A percentile compares a stretch with the other conserved stretches of the same genome.
Evolutionary conservation across 92 coral and sea anemone species (phyloP).

Genomic region (Bergia sp.): DNA sequence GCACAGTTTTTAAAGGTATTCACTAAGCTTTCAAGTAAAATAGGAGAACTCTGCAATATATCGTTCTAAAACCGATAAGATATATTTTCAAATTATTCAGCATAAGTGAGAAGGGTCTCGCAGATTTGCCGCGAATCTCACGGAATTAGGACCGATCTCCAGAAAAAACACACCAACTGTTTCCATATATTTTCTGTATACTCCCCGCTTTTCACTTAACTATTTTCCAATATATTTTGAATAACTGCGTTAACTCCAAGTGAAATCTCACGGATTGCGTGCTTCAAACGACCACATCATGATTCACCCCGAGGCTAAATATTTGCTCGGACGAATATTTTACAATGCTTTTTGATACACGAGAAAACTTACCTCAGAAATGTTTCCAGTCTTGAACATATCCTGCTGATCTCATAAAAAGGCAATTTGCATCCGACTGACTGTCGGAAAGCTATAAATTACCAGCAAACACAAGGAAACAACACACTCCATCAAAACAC

Average conservation of each 20-base stretch:
- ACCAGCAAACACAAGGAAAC: too few relatives aligned
- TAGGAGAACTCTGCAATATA: constrained; percentile 2
- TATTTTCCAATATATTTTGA: background rate
- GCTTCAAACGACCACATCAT: background rate
- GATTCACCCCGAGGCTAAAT: background rate
- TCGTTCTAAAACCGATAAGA: background rate
- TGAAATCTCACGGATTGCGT: background rate
- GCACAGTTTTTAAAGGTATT: background rate
- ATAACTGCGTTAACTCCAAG: background rate
- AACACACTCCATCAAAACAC: too few relatives aligned
- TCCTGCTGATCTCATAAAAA: too few relatives aligned
- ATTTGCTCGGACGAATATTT: background rate
- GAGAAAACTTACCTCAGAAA: too few relatives aligned
- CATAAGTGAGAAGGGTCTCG: background rate
- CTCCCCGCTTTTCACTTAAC: constrained; percentile 2
- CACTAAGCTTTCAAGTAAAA: background rate
- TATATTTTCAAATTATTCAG: background rate
- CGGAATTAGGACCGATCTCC: background rate
- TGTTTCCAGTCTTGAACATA: too few relatives aligned
- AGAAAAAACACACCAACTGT: constrained; percentile 1
- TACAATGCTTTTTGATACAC: background rate
- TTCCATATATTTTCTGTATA: constrained; percentile 1
- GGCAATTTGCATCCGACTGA: too few relatives aligned
- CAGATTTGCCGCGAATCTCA: background rate
- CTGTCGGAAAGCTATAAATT: too few relatives aligned